Percentiles rank a stretch among this genome's conserved stretches.
Evolutionary conservation across 92 coral and sea anemone species (phyloP).

Genomic region (Chrysogorgia sp.): DNA sequence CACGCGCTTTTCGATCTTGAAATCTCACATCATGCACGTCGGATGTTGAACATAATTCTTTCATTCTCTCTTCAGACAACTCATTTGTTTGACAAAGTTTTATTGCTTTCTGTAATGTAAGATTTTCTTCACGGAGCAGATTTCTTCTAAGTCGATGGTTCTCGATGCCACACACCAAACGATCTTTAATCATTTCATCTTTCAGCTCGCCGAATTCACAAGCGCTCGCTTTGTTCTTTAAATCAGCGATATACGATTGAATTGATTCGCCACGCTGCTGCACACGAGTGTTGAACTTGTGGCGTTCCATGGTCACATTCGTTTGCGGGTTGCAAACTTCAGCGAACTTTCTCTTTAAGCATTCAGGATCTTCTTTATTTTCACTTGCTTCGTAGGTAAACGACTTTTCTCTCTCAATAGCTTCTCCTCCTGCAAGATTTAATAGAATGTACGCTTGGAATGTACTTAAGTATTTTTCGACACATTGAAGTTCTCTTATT

Average conservation of each 20-base stretch:
- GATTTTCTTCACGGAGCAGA: slow-evolving; percentile 41
- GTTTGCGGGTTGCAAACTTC: slow-evolving; percentile 39
- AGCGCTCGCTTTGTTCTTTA: slow-evolving; percentile 39
- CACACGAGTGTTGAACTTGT: slow-evolving; percentile 31
- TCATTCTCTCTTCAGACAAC: slow-evolving; percentile 40
- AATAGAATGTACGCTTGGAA: slow-evolving; percentile 37
- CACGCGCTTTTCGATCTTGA: neutral
- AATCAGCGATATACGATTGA: slow-evolving; percentile 32
- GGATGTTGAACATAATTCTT: slow-evolving; percentile 1
- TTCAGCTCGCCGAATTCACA: slow-evolving; percentile 37
- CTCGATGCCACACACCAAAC: slow-evolving; percentile 18
- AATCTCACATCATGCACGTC: slow-evolving; percentile 23
- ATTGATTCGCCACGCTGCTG: slow-evolving; percentile 33
- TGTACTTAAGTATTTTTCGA: no score
- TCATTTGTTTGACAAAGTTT: slow-evolving; percentile 35
- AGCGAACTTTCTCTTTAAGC: slow-evolving; percentile 22
- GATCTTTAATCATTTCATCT: slow-evolving; percentile 44
- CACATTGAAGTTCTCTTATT: no score
- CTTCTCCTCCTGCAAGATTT: slow-evolving; percentile 38
- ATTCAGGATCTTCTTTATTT: slow-evolving; percentile 26
- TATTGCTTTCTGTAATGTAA: slow-evolving; percentile 10
- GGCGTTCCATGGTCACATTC: slow-evolving; percentile 45
- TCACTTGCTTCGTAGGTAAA: slow-evolving; percentile 6
- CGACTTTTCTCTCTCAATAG: slow-evolving; percentile 28
- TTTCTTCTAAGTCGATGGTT: slow-evolving; percentile 24